Conservation (phyloP, 2,888 invertebrate genomes). For the Drosophila leonis region DNA sequence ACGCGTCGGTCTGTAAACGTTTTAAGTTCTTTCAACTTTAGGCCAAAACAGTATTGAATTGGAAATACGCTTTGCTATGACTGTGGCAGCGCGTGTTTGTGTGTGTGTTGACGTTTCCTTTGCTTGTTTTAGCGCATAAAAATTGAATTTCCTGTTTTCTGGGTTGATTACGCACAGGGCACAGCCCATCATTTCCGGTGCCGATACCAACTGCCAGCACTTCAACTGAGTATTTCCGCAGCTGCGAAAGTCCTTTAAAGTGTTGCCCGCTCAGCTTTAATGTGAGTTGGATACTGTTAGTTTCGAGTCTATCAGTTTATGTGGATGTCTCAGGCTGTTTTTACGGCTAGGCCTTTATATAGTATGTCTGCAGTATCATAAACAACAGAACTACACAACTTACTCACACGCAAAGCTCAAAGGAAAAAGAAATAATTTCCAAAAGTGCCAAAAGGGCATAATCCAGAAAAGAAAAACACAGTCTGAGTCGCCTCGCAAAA, state of each 20-base stretch:
- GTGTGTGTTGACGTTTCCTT: slow-evolving; percentile 41
- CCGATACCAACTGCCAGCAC: slow-evolving; percentile 36
- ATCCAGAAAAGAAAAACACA: slow-evolving; percentile 53
- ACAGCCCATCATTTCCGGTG: slow-evolving; percentile 62
- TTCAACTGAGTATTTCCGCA: slow-evolving; percentile 37
- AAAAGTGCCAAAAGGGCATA: slow-evolving; percentile 79
- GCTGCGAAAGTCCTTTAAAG: slow-evolving; percentile 35
- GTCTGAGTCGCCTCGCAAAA: slow-evolving; percentile 65
- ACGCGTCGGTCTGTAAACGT: slow-evolving; percentile 64
- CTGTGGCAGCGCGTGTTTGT: slow-evolving; percentile 18
- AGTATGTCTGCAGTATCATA: slow-evolving; percentile 63
- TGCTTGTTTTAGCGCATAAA: slow-evolving; percentile 62
- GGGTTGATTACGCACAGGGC: slow-evolving; percentile 62
- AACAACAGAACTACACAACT: slow-evolving; percentile 35
- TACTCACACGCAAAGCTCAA: slow-evolving; percentile 28
- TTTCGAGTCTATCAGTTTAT: slow-evolving; percentile 17
- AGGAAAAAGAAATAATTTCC: slow-evolving; percentile 69
- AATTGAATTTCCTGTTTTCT: slow-evolving; percentile 72
- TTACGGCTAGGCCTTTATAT: slow-evolving; percentile 57
- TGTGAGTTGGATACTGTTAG: slow-evolving; percentile 28
- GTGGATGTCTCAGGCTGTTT: slow-evolving; percentile 11
- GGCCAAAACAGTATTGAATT: slow-evolving; percentile 59
- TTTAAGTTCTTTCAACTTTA: slow-evolving; percentile 62
- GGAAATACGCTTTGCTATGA: slow-evolving; percentile 27
- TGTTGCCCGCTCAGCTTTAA: slow-evolving; percentile 28